Conservation (phyloP, 1,140 invertebrate genomes). For the Polypedilum pembai region DNA sequence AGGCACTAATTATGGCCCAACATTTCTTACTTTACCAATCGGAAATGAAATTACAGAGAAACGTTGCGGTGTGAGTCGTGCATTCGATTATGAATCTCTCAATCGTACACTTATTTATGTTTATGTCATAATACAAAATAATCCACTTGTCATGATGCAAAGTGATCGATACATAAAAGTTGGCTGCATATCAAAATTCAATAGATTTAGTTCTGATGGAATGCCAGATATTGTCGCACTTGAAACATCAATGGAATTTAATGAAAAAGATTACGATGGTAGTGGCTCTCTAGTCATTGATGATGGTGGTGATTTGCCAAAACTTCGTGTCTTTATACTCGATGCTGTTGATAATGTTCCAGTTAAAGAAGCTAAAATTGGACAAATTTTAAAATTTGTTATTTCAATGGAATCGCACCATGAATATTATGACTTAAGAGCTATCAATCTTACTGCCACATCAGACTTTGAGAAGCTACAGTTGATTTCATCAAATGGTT, state of each 20-base stretch:
- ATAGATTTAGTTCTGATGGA: conserved; percentile 33
- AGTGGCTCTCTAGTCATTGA: conserved; percentile 36
- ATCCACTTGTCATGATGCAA: conserved; percentile 56
- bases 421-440: conserved; percentile 36
- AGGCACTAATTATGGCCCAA: conserved; percentile 34
- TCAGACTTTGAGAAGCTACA: conserved; percentile 44
- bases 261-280: conserved; percentile 26
- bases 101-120: conserved; percentile 52
- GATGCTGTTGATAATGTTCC: conserved; percentile 39
- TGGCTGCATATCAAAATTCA: conserved; percentile 49
- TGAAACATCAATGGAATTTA: conserved; percentile 37
- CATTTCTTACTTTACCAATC: conserved; percentile 36
- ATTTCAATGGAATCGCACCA: conserved; percentile 35
- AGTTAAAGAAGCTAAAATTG: conserved; percentile 41
- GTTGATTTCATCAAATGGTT: conserved; percentile 53
- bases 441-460: conserved; percentile 43
- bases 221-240: conserved; percentile 38
- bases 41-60: conserved; percentile 41
- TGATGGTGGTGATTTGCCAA: conserved; percentile 36
- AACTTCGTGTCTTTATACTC: conserved; percentile 38
- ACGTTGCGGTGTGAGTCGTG: conserved; percentile 39
- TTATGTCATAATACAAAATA: conserved; percentile 57
- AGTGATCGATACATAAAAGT: conserved; percentile 57
- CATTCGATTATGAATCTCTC: conserved; percentile 37
- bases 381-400: conserved; percentile 40